Evolutionary conservation across 2,113 vertebrate species (phyloP).

Genomic region (Nansenia antarctica): DNA sequence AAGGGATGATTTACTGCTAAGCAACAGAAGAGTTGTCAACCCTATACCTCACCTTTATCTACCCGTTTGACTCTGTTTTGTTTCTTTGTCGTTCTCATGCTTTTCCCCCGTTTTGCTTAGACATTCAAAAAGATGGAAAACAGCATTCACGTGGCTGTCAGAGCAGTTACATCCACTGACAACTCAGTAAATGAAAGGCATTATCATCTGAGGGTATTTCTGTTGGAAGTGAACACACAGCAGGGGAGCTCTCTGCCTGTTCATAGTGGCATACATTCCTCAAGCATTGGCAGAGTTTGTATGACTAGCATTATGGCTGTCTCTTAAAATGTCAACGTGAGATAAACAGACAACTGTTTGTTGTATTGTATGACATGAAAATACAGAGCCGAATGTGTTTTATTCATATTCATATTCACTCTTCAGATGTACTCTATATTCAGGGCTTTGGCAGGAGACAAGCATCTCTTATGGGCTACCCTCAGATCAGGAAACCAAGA

Average conservation of each 20-base stretch:
- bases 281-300: too few species aligned
- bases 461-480: too few species aligned
- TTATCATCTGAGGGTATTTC: not conserved
- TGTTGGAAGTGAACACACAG: not conserved
- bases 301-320: too few species aligned
- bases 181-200: slow-evolving; percentile 2
- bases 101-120: not conserved
- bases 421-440: too few species aligned
- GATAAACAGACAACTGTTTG: too few species aligned
- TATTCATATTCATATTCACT: too few species aligned
- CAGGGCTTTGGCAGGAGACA: too few species aligned
- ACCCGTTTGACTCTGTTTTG: not conserved
- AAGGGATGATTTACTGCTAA: not conserved
- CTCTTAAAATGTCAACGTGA: too few species aligned
- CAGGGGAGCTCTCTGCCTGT: slow-evolving; percentile 1
- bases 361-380: too few species aligned
- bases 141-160: not conserved
- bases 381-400: too few species aligned
- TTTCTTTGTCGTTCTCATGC: not conserved
- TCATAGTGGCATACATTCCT: not conserved
- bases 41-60: not conserved
- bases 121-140: not conserved
- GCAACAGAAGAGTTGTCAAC: not conserved
- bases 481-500: too few species aligned
- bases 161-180: not conserved